phyloP scores from a whole-genome alignment of 2,888 invertebrate species.

The Psylliodes chrysocephalus region DNA sequence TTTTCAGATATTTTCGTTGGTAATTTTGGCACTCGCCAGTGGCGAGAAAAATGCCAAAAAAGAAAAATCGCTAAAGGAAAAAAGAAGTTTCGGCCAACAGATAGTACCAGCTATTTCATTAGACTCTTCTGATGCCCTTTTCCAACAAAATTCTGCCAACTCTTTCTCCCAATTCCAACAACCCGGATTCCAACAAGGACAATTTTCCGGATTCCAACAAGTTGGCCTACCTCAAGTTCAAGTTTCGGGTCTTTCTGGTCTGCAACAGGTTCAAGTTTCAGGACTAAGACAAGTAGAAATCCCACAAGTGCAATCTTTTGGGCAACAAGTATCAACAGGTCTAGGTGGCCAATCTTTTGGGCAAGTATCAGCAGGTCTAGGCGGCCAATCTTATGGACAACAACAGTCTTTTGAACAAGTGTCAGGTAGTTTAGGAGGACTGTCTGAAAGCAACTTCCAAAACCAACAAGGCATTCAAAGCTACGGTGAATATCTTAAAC shows the following conservation, averaged over 20 bases:
- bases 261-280: not conserved
- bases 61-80: not conserved
- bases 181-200: too few relatives aligned
- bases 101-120: constrained; percentile 5
- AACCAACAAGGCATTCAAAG: not conserved
- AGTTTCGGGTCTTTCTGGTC: constrained; percentile 1
- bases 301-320: not conserved
- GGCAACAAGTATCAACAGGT: not conserved
- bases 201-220: not conserved
- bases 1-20: constrained; percentile 15
- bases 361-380: not conserved
- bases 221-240: not conserved
- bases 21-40: constrained; percentile 8
- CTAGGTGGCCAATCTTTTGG: not conserved
- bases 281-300: not conserved
- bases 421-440: not conserved
- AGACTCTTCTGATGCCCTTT: not conserved
- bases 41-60: not conserved
- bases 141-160: not conserved
- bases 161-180: too few relatives aligned
- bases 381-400: not conserved
- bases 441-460: not conserved
- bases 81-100: constrained; percentile 7
- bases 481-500: constrained; percentile 11
- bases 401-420: not conserved